These are phyloP conservation scores for Martes martes DNA, from an alignment of 2,113 vertebrate species.

Conservation along the genomic window DNA sequence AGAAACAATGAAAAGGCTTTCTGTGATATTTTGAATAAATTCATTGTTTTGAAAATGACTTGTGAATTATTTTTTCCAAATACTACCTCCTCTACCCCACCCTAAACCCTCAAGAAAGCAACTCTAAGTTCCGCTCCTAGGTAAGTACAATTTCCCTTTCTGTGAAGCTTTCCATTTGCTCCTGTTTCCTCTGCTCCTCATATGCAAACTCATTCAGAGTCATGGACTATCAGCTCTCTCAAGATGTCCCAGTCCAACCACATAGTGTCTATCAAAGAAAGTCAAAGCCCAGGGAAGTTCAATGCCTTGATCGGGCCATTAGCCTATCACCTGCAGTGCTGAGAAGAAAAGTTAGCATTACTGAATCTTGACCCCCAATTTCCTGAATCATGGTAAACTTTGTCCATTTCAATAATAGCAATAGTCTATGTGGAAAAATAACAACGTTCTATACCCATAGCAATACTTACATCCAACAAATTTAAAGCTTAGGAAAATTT, in stretches of 20 bases:
- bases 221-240: background rate
- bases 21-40: background rate
- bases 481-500: background rate
- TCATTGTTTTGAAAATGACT: background rate
- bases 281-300: background rate
- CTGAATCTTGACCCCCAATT: background rate
- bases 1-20: background rate
- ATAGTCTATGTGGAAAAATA: background rate
- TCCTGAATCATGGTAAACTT: background rate
- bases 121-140: background rate
- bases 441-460: background rate
- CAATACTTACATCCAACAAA: background rate
- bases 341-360: background rate
- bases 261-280: background rate
- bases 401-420: background rate
- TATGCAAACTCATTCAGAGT: background rate
- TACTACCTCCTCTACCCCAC: background rate
- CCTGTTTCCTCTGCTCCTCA: background rate
- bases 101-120: background rate
- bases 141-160: background rate
- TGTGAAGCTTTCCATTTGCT: background rate
- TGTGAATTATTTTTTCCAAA: background rate
- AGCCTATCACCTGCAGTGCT: background rate
- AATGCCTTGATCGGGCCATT: fast-evolving
- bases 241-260: background rate